These are phyloP conservation scores for Cladorhizidae sp. DNA, from an alignment of 37 sponge, comb jelly and placozoan genomes.

Conservation along the genomic window DNA sequence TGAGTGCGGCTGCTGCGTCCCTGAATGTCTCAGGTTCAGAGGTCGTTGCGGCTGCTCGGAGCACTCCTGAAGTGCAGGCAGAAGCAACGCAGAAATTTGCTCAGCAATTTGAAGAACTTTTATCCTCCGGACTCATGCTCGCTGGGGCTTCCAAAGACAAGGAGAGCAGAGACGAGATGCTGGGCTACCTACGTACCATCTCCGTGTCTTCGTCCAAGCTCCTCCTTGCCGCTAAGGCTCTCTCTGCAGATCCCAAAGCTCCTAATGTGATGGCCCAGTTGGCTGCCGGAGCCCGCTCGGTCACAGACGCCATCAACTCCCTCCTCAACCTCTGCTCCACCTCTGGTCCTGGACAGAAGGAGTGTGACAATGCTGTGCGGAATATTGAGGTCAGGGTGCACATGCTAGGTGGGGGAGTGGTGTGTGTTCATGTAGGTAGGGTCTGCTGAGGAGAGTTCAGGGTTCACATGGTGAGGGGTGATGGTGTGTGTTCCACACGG, in stretches of 20 bases:
- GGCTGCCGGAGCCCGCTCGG: constrained; percentile 85
- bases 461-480: too few species aligned
- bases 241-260: constrained; percentile 95
- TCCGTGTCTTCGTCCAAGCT: constrained; percentile 85
- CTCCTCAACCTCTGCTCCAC: constrained; percentile 90
- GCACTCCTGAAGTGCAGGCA: constrained; percentile 88
- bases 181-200: constrained; percentile 75
- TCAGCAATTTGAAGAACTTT: constrained; percentile 68
- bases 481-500: too few species aligned
- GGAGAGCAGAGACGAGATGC: constrained; percentile 63
- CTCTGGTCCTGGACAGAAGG: constrained; percentile 95
- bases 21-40: constrained; percentile 86
- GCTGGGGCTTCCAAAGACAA: constrained; percentile 87
- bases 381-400: constrained; percentile 91
- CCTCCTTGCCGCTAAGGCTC: constrained; percentile 86
- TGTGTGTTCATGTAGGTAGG: too few species aligned
- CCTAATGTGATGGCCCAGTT: constrained; percentile 95
- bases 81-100: constrained; percentile 78
- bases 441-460: too few species aligned
- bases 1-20: constrained; percentile 83
- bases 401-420: too few species aligned
- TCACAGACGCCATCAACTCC: constrained; percentile 96
- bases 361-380: constrained; percentile 97
- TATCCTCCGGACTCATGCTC: constrained; percentile 73
- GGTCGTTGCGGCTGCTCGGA: constrained; percentile 82